Evolutionary conservation across 2,797 vertebrate genomes (phyloP), one percentile per base, ranked within the genome.

Genomic region (Helarctos malayanus): DNA sequence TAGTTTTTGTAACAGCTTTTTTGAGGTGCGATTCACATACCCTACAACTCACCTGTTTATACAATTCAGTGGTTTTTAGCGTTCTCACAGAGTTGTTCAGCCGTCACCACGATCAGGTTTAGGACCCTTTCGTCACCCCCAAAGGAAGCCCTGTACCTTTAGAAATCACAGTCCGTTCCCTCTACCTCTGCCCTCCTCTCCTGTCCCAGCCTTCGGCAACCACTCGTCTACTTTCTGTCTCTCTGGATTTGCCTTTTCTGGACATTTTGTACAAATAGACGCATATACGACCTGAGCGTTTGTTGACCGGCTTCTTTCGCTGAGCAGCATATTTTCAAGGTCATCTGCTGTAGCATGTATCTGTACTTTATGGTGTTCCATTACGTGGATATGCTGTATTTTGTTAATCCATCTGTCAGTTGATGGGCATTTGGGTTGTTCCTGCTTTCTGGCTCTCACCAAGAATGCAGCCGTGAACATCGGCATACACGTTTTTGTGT

Each of bases 381-480:
- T 25, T 8, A 18, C 41, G 11, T 9, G 25, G 41, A 4, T 38
- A 12, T 35, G 25, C 13, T 0, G 0, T 7, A 7, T 59, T 89
- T 89, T 78, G 6, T 35, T 49, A 52, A 19, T 69, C 49, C 3
- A 0, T 56, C n/a, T 16, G 21, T 78, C 79, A 85, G 45, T 45
- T n/a, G 75, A 25, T 92, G 29, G 69, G 65, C 59, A 23, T 38
- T 84, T 94, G 23, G 45, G 29, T 59, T 35, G 63, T 76, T 93
- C 81, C 52, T 75, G 21, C 9, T 49, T 63, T 75, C 35, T 6
- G n/a, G 12, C 65, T 65, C 0, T 59, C 38, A 45, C 38, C 23
- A 85, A 21, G 41, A 49, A n/a, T 23, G 19, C 27, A 75, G 41
- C 56, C 7, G 0, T 27, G n/a, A 11, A 45, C 2, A 3, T 0